Evolutionary conservation across 2,888 invertebrate genomes (phyloP).

Genomic region (Heteromyza rotundicornis): DNA sequence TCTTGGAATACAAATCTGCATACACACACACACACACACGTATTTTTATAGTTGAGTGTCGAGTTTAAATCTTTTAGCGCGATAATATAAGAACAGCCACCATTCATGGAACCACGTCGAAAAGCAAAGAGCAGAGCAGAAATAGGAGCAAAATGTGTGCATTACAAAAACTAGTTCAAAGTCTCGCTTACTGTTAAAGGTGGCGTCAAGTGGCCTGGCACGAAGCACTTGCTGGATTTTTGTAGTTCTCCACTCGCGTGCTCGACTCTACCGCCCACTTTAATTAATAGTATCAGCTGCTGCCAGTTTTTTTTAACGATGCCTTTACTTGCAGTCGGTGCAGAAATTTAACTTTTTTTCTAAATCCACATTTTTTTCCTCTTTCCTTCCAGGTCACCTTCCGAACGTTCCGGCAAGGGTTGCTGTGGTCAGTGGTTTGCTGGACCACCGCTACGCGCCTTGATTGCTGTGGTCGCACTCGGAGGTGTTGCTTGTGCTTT

Average conservation of each 20-base stretch:
- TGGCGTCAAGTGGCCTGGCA: no score
- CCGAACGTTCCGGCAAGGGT: slow-evolving; percentile 63
- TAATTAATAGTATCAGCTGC: background rate
- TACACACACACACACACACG: no score
- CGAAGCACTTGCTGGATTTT: no score
- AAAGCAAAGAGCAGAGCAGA: no score
- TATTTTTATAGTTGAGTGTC: no score
- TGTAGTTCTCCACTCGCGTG: no score
- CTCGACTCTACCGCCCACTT: background rate
- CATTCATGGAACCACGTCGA: no score
- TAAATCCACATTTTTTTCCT: background rate
- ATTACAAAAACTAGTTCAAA: slow-evolving; percentile 34
- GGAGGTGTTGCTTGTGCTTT: slow-evolving; percentile 63
- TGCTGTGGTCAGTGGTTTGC: slow-evolving; percentile 64
- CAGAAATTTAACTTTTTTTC: background rate
- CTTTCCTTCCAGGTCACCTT: slow-evolving; percentile 56
- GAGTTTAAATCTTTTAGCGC: no score
- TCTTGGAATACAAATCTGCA: no score
- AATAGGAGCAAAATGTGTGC: no score
- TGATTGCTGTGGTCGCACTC: slow-evolving; percentile 62
- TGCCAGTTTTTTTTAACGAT: background rate
- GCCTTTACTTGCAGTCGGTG: slow-evolving; percentile 1
- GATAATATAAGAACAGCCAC: no score
- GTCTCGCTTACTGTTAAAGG: slow-evolving; percentile 21
- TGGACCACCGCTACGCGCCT: slow-evolving; percentile 61